phyloP scores from a whole-genome alignment of 30 jellyfish, hydroid and myxozoan species.

The Mastigias papua region DNA sequence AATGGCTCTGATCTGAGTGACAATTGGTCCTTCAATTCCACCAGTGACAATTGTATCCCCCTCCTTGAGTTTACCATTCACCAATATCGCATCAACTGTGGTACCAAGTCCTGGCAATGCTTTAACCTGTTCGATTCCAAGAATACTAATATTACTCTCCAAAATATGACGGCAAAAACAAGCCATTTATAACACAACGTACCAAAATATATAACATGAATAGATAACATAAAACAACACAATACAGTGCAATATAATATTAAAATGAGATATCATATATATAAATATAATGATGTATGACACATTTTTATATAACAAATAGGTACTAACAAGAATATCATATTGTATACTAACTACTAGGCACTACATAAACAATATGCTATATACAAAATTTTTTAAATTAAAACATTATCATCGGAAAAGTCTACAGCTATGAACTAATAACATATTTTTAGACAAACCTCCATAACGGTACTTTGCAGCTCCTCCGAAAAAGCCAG shows the following conservation, averaged over 20 bases:
- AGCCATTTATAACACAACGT: too few species aligned
- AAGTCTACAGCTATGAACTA: background rate
- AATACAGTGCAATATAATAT: background rate
- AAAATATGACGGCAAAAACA: too few species aligned
- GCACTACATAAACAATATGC: too few species aligned
- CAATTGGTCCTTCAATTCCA: constrained; percentile 98
- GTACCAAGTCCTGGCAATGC: constrained; percentile 97
- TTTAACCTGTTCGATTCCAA: constrained; percentile 72
- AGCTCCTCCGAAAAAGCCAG: constrained; percentile 82
- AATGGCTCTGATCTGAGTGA: constrained; percentile 93
- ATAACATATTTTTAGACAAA: background rate
- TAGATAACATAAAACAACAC: too few species aligned
- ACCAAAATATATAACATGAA: too few species aligned
- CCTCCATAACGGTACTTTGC: constrained; percentile 98
- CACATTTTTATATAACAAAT: too few species aligned
- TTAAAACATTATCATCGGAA: background rate
- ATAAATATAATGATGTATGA: background rate
- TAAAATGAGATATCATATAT: background rate
- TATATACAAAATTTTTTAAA: too few species aligned
- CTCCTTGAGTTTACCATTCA: constrained; percentile 93
- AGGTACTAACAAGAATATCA: too few species aligned
- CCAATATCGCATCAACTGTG: constrained; percentile 91
- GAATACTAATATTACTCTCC: too few species aligned
- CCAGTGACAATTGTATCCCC: constrained; percentile 97
- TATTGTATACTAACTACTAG: too few species aligned